Evolutionary conservation across 2,888 invertebrate species (phyloP).

Genomic region (Fragum whitleyi): DNA sequence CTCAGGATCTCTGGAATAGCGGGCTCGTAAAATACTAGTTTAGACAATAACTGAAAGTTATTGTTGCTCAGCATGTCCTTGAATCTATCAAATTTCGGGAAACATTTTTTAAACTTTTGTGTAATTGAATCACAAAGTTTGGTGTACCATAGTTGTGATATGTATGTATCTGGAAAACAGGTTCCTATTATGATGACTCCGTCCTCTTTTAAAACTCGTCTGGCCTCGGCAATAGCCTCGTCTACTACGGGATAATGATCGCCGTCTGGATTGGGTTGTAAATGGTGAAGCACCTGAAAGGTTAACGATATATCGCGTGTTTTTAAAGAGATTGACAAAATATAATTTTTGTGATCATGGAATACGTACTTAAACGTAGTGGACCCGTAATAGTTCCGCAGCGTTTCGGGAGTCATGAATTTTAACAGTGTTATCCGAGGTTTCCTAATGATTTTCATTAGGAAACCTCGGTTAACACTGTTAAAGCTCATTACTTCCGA

Average conservation of each 20-base stretch:
- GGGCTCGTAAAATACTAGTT: neutral
- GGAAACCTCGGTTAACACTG: too few species aligned
- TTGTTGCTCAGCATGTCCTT: neutral
- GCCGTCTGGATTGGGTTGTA: slow-evolving; percentile 35
- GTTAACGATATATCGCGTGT: too few species aligned
- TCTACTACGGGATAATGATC: slow-evolving; percentile 34
- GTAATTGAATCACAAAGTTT: neutral
- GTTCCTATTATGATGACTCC: slow-evolving; percentile 31
- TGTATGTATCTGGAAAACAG: neutral
- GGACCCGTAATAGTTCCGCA: too few species aligned
- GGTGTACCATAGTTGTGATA: slow-evolving; percentile 7
- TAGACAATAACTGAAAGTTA: neutral
- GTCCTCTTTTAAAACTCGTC: slow-evolving; percentile 28
- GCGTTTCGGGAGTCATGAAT: too few species aligned
- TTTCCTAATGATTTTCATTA: too few species aligned
- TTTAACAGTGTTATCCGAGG: too few species aligned
- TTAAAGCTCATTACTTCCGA: too few species aligned
- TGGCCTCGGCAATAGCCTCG: slow-evolving; percentile 24
- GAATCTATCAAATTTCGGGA: neutral
- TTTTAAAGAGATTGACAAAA: too few species aligned
- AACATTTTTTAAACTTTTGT: neutral
- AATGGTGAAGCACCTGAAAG: slow-evolving; percentile 42
- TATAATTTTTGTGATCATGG: too few species aligned
- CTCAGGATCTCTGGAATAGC: neutral
- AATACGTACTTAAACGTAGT: too few species aligned